Evolutionary conservation across 2,113 vertebrate species (phyloP), one percentile per base, ranked within the genome.

Genomic region (Perca fluviatilis): DNA sequence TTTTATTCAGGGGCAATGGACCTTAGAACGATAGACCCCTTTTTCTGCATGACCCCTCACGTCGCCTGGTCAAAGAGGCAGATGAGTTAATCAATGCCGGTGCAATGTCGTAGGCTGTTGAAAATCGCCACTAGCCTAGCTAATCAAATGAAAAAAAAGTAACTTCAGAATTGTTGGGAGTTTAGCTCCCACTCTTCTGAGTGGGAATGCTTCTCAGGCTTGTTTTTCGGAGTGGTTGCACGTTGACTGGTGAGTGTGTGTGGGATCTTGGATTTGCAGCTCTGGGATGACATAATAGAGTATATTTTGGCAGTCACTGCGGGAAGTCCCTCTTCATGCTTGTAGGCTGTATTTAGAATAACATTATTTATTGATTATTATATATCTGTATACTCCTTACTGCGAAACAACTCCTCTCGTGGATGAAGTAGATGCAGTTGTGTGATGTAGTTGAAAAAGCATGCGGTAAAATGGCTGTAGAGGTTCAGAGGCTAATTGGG

Each of bases 171-270:
- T 50, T 1, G 46, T 62, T 64, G 21, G 21, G 63, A 77, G 65
- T 87, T 76, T 8, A n/a, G 64, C 66, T 77, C 85, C 89, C 85
- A 90, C 89, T 89, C 56, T 27, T 79, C 27, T 77, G 85, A 89
- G 90, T 91, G 81, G 91, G 87, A 89, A 62, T 23, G 18, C 76
- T 84, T 87, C 23, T 74, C 64, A 40, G 57, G 43, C 80, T 54
- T 21, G 54, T 56, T 53, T 49, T 43, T 21, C 56, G 18, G 58
- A 58, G 71, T 27, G 71, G 50, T 61, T 74, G 49, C 63, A 60
- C n/a, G 61, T 67, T 64, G 30, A 54, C 67, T 33, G n/a, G 54
- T 83, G 64, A 67, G 50, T 60, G 54, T 66, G 54, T 83, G 85
- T 85, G 80, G 80, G 88, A 77, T 82, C 21, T 80, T 63, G 66